phyloP scores from a whole-genome alignment of 2,113 vertebrate genomes.

The Tupaia chinensis region DNA sequence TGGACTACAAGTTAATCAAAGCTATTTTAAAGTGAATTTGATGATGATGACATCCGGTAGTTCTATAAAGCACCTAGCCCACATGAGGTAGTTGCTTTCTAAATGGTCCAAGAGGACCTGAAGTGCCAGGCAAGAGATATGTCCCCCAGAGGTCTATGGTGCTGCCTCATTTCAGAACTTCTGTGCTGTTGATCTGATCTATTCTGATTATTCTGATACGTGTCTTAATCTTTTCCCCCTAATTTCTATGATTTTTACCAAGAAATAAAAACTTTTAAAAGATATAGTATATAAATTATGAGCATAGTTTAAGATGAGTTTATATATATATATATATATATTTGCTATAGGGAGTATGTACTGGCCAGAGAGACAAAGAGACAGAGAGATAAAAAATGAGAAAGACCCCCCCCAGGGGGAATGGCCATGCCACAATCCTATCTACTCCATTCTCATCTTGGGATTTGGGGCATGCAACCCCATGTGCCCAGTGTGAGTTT shows the following conservation, averaged over 20 bases:
- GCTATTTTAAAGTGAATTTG: neutral
- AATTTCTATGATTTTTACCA: neutral
- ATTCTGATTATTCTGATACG: neutral
- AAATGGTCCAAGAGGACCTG: neutral
- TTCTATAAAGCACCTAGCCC: neutral
- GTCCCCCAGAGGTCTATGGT: neutral
- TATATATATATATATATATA: no score
- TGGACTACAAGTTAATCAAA: neutral
- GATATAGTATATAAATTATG: neutral
- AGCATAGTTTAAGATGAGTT: neutral
- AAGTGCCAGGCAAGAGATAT: rapidly evolving
- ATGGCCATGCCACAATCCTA: no score
- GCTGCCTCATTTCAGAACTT: neutral
- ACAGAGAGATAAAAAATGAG: no score
- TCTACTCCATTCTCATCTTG: no score
- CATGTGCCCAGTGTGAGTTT: no score
- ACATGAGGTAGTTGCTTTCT: neutral
- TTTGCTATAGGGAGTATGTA: no score
- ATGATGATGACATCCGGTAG: neutral
- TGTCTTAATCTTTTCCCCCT: neutral
- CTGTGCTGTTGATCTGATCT: no score
- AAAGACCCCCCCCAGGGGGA: no score
- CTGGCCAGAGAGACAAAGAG: no score
- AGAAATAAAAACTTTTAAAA: neutral
- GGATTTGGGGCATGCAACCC: no score